Evolutionary conservation across 2,888 invertebrate genomes (phyloP).

Genomic region (Spilosoma lubricipeda): DNA sequence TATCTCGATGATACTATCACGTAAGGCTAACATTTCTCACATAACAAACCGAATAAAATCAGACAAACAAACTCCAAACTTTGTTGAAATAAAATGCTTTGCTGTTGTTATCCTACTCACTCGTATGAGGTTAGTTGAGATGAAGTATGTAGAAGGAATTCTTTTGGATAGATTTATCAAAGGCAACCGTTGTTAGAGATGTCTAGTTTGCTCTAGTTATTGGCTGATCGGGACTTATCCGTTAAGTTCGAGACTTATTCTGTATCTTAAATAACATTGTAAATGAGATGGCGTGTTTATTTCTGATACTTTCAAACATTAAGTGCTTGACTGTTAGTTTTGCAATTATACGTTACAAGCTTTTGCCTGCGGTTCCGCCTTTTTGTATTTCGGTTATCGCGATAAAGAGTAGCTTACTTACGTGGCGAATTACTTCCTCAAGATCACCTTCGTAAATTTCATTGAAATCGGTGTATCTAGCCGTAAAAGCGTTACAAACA

Average conservation of each 20-base stretch:
- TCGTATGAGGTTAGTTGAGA: slow-evolving; percentile 12
- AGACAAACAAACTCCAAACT: slow-evolving; percentile 24
- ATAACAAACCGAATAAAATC: slow-evolving; percentile 20
- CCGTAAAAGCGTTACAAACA: too few species aligned
- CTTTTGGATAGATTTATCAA: slow-evolving; percentile 39
- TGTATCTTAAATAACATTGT: slow-evolving; percentile 8
- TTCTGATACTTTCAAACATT: background rate
- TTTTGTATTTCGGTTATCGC: too few species aligned
- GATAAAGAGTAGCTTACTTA: too few species aligned
- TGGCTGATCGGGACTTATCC: slow-evolving; percentile 25
- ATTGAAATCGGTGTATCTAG: too few species aligned
- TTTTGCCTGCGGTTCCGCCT: too few species aligned
- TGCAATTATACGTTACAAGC: too few species aligned
- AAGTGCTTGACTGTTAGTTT: background rate
- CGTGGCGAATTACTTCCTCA: too few species aligned
- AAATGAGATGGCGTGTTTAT: background rate
- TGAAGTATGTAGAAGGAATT: slow-evolving; percentile 34
- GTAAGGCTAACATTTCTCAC: slow-evolving; percentile 20
- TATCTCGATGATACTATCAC: slow-evolving; percentile 9
- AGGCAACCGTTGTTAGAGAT: slow-evolving; percentile 27
- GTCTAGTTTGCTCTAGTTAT: slow-evolving; percentile 34
- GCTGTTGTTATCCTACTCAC: slow-evolving; percentile 5
- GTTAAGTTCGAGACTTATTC: slow-evolving; percentile 12
- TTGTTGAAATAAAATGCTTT: slow-evolving; percentile 14
- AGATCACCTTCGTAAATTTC: too few species aligned